Conservation (phyloP, 2,888 invertebrate genomes). For the Mamestra brassicae region DNA sequence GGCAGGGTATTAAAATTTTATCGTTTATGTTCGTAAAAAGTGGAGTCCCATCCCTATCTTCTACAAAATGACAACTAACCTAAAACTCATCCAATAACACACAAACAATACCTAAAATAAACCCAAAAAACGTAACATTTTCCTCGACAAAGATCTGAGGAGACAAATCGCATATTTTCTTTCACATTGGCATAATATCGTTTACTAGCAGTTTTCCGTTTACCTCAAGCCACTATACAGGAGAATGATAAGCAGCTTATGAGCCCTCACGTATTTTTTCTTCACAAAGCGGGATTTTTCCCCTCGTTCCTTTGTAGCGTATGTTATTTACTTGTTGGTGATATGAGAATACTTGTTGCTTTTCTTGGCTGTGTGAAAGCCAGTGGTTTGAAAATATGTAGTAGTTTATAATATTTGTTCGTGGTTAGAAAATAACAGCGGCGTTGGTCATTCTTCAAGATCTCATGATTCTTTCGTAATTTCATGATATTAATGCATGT, state of each 20-base stretch:
- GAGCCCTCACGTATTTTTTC: conserved; percentile 18
- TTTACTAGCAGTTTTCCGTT: conserved; percentile 40
- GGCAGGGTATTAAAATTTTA: no score
- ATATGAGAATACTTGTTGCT: conserved; percentile 30
- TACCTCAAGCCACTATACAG: conserved; percentile 30
- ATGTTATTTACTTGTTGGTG: conserved; percentile 38
- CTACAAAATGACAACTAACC: no score
- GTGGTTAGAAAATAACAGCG: no score
- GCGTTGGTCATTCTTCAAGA: no score
- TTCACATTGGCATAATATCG: conserved; percentile 43
- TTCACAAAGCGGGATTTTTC: conserved; percentile 28
- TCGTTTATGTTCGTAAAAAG: no score
- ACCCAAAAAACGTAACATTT: conserved; percentile 7
- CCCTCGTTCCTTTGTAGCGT: conserved; percentile 34
- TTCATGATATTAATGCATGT: no score
- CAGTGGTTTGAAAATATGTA: background rate
- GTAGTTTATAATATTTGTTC: no score
- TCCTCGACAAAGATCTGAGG: conserved; percentile 31
- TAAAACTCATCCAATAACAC: no score
- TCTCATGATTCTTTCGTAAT: no score
- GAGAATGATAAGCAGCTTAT: conserved; percentile 49
- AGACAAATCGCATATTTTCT: conserved; percentile 21
- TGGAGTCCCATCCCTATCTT: no score
- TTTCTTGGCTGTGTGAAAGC: background rate
- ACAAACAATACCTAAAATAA: background rate